Evolutionary conservation across 2,797 vertebrate genomes (phyloP), one percentile per base, ranked within the genome.

Genomic region (Sus cebifrons): DNA sequence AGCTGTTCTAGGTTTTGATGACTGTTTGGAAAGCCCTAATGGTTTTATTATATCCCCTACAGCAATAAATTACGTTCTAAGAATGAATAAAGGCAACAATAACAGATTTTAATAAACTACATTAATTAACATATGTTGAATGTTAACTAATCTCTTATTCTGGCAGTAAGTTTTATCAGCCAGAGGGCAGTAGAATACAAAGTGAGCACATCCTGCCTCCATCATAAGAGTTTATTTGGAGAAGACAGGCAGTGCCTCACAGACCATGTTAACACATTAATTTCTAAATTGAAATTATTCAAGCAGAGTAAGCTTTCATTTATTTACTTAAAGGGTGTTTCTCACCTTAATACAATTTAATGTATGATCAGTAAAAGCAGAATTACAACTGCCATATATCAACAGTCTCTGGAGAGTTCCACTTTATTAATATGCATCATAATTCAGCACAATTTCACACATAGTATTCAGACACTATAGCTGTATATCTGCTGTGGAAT

Each of bases 241-340:
- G 27, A 83, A 96, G 88, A 67, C 49, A 96, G 71, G 36, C 70
- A 52, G 65, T 56, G 70, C 64, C 54, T 70, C 64, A 81, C 78
- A 94, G 7, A 56, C 65, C 15, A 86, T 60, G 20, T 97, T 93
- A 97, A 97, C 44, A 87, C 86, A 94, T 96, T 82, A 97, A 88
- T 97, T 97, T 89, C 49, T 90, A 96, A 97, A 96, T 71, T 95
- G 52, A 78, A 97, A 95, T 97, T 97, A 96, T 79, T 95, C 62
- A 97, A 91, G 86, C 40, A 91, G 96, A 96, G 73, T 85, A 94
- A 84, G 86, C 7, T 6, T 96, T 97, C 96, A 96, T 71, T 96
- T 97, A 98, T 85, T 97, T 97, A 97, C 93, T 97, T 97, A 97
- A 97, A 17, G 89, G 78, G 29, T 93, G 17, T 97, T 98, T 97